phyloP scores from a whole-genome alignment of 2,797 vertebrate species.

The Falco columbarius region DNA sequence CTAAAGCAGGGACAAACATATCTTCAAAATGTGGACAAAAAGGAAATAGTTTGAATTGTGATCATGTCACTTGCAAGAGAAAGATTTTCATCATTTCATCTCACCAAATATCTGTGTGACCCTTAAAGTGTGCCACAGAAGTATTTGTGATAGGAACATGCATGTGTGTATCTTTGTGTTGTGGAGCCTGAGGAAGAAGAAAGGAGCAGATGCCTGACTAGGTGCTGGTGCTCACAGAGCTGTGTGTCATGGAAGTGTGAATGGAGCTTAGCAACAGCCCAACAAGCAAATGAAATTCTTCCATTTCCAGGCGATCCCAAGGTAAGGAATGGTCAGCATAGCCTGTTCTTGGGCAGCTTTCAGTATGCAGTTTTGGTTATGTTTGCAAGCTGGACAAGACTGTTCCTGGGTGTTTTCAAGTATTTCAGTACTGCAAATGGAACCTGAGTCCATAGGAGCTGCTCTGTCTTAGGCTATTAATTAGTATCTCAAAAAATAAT shows the following conservation, averaged over 20 bases:
- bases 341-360: neutral
- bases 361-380: neutral
- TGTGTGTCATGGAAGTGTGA: neutral
- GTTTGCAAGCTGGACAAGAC: neutral
- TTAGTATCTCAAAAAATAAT: neutral
- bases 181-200: neutral
- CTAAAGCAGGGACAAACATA: neutral
- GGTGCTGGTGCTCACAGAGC: neutral
- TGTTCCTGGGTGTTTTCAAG: neutral
- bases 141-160: neutral
- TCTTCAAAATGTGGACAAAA: neutral
- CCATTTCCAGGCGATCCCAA: neutral
- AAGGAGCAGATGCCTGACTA: neutral
- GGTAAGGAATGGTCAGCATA: neutral
- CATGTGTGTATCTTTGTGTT: rapidly evolving
- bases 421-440: neutral
- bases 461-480: neutral
- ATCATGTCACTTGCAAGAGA: neutral
- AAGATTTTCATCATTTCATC: neutral
- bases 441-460: rapidly evolving
- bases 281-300: neutral
- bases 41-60: neutral
- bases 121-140: neutral
- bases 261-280: neutral
- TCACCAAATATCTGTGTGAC: rapidly evolving